A percentile compares a stretch with the other conserved stretches of the same genome.
These are phyloP conservation scores for Dryobota labecula DNA, from an alignment of 2,888 invertebrate species.

Conservation along the genomic window DNA sequence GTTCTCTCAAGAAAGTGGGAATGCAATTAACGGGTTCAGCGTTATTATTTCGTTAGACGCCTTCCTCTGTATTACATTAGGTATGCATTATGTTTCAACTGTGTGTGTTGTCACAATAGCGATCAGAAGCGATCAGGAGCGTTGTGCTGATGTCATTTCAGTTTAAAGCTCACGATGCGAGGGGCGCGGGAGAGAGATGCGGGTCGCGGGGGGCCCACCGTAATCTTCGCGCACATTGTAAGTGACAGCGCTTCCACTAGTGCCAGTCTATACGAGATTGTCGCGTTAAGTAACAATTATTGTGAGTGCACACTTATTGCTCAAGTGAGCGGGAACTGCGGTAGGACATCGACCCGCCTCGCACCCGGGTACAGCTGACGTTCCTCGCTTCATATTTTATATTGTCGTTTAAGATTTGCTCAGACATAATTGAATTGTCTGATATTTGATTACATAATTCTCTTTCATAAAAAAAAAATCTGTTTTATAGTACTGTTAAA, in stretches of 20 bases:
- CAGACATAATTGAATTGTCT: background rate
- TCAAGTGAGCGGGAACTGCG: background rate
- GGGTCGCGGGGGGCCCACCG: background rate
- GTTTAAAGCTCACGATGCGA: background rate
- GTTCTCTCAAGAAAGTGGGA: background rate
- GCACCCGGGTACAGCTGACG: background rate
- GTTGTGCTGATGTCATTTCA: constrained; percentile 28
- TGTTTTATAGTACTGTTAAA: background rate
- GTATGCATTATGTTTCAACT: background rate
- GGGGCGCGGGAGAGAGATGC: background rate
- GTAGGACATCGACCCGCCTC: too few relatives aligned
- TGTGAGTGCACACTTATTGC: constrained; percentile 1
- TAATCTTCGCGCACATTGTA: constrained; percentile 14
- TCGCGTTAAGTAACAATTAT: background rate
- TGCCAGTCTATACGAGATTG: background rate
- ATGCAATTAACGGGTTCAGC: background rate
- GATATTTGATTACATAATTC: background rate
- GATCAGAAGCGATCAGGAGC: background rate
- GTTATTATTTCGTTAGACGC: too few relatives aligned
- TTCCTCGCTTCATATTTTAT: background rate
- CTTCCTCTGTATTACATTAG: background rate
- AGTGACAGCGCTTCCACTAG: constrained; percentile 9
- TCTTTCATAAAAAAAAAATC: background rate
- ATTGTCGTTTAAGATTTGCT: background rate
- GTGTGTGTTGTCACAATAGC: background rate